Conservation (phyloP, 2,888 invertebrate genomes). For the Lepidocyrtoides sp. region DNA sequence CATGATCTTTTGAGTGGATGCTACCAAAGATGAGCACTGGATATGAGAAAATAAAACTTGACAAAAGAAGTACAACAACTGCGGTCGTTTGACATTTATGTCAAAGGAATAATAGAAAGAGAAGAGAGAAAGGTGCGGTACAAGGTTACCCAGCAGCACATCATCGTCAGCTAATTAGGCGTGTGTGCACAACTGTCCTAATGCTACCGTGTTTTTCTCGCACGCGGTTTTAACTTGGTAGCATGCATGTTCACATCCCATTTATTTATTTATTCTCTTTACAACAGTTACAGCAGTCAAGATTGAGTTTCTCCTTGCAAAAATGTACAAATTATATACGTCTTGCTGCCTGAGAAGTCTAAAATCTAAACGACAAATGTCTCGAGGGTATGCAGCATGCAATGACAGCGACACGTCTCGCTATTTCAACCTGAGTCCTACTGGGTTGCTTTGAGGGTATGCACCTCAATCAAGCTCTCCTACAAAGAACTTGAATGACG, state of each 20-base stretch:
- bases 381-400: slow-evolving; percentile 55
- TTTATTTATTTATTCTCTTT: slow-evolving; percentile 1
- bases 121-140: not conserved
- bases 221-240: not conserved
- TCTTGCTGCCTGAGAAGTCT: not conserved
- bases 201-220: not conserved
- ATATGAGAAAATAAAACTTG: not conserved
- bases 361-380: slow-evolving; percentile 69
- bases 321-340: not conserved
- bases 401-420: slow-evolving; percentile 63
- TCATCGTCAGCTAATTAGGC: slow-evolving; percentile 26
- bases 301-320: not conserved
- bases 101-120: not conserved
- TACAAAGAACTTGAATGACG: slow-evolving; percentile 57
- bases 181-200: not conserved
- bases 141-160: not conserved
- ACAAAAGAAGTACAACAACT: not conserved
- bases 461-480: not conserved
- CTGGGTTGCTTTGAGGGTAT: not conserved
- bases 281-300: not conserved
- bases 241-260: not conserved
- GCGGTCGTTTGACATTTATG: not conserved
- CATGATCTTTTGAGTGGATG: not conserved
- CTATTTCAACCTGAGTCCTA: slow-evolving; percentile 11
- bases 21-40: not conserved